phyloP scores from a whole-genome alignment of 2,888 invertebrate genomes.

The Papilio demoleus region DNA sequence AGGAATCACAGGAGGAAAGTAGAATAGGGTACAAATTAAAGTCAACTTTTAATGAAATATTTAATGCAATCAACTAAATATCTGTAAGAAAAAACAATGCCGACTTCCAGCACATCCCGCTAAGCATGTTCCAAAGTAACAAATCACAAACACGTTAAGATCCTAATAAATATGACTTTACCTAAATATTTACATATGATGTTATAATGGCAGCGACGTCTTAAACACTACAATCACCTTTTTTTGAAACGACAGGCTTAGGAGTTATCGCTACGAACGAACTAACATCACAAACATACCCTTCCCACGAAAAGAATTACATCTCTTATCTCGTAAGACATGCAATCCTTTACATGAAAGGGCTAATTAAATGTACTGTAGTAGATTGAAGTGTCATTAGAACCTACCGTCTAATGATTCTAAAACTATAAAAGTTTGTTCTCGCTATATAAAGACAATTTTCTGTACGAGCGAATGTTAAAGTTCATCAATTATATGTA shows the following conservation, averaged over 20 bases:
- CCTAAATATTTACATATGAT: slow-evolving; percentile 75
- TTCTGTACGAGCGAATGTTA: slow-evolving; percentile 10
- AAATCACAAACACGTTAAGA: slow-evolving; percentile 62
- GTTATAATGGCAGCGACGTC: slow-evolving; percentile 64
- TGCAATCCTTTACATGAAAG: too few relatives aligned
- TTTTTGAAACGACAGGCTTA: slow-evolving; percentile 43
- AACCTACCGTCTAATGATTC: slow-evolving; percentile 32
- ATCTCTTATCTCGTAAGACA: too few relatives aligned
- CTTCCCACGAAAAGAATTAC: too few relatives aligned
- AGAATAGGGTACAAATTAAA: slow-evolving; percentile 50
- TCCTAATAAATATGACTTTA: slow-evolving; percentile 58
- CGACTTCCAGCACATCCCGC: slow-evolving; percentile 63
- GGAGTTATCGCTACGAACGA: not conserved
- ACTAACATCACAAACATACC: not conserved
- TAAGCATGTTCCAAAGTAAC: slow-evolving; percentile 69
- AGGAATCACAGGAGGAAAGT: too few relatives aligned
- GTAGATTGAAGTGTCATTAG: slow-evolving; percentile 1
- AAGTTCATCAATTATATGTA: not conserved
- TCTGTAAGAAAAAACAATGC: slow-evolving; percentile 75
- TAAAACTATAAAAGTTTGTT: slow-evolving; percentile 32
- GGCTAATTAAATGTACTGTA: not conserved
- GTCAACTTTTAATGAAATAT: slow-evolving; percentile 67
- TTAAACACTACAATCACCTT: slow-evolving; percentile 71
- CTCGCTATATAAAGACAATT: slow-evolving; percentile 9
- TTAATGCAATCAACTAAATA: slow-evolving; percentile 77